phyloP scores from a whole-genome alignment of 2,113 vertebrate species.

The Enhydra lutris region DNA sequence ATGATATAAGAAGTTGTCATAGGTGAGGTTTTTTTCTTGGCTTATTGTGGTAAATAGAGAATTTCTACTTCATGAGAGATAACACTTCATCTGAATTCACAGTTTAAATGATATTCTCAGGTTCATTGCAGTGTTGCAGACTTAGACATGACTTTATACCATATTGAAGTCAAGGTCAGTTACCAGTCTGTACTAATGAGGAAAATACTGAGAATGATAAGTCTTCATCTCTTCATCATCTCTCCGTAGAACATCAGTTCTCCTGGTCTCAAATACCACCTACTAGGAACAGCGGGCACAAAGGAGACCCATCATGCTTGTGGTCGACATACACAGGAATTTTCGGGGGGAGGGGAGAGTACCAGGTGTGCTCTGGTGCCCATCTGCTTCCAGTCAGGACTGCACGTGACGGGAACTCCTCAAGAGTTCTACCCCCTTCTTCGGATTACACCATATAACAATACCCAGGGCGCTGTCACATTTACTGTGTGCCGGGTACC shows the following conservation, averaged over 20 bases:
- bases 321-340: too few species aligned
- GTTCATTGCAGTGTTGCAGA: background rate
- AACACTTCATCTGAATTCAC: background rate
- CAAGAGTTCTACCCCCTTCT: background rate
- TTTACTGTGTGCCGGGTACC: background rate
- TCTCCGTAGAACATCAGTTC: background rate
- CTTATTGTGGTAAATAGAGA: background rate
- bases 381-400: background rate
- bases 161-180: background rate
- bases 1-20: slow-evolving; percentile 1
- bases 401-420: rapidly evolving
- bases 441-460: background rate
- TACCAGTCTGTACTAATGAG: background rate
- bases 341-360: rapidly evolving
- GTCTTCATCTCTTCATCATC: background rate
- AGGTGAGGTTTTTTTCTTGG: background rate
- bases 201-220: background rate
- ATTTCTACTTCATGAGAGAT: background rate
- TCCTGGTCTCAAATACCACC: background rate
- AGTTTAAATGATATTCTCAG: slow-evolving; percentile 10
- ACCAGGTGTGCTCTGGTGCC: background rate
- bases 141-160: background rate
- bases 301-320: background rate
- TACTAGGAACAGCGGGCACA: background rate
- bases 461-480: background rate